Conservation (phyloP, 2,888 invertebrate genomes). For the Rhorus exstirpatorius region DNA sequence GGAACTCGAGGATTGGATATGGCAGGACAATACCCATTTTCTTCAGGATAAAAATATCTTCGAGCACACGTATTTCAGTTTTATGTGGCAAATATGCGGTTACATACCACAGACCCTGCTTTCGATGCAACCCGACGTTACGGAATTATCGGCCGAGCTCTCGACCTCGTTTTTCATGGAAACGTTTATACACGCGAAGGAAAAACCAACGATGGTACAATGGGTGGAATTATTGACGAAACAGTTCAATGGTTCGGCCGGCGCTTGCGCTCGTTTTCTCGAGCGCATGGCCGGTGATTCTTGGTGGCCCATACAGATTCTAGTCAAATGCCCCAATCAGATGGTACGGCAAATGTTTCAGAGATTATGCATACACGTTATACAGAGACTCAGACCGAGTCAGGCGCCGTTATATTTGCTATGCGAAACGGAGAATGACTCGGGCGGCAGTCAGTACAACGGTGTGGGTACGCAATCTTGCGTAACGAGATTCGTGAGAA, state of each 20-base stretch:
- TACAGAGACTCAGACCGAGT: slow-evolving; percentile 92
- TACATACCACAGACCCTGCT: slow-evolving; percentile 96
- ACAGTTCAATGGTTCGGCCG: slow-evolving; percentile 96
- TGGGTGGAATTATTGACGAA: slow-evolving; percentile 98
- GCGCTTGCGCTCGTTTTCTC: slow-evolving; percentile 96
- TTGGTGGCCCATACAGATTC: slow-evolving; percentile 97
- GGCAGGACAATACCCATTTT: slow-evolving; percentile 98
- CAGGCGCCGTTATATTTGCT: slow-evolving; percentile 90
- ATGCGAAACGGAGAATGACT: slow-evolving; percentile 88
- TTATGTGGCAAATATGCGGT: slow-evolving; percentile 98
- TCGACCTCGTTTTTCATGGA: slow-evolving; percentile 98
- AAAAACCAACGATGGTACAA: slow-evolving; percentile 98
- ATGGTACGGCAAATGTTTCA: slow-evolving; percentile 99
- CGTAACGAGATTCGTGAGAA: slow-evolving; percentile 96
- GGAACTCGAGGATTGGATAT: slow-evolving; percentile 97
- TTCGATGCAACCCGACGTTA: slow-evolving; percentile 92
- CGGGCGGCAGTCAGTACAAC: slow-evolving; percentile 79
- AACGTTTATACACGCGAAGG: slow-evolving; percentile 98
- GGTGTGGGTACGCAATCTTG: slow-evolving; percentile 92
- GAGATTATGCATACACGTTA: slow-evolving; percentile 97
- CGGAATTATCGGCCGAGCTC: slow-evolving; percentile 94
- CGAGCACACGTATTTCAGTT: slow-evolving; percentile 98
- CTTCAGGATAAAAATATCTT: slow-evolving; percentile 98
- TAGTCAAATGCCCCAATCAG: slow-evolving; percentile 98
- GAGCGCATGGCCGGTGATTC: slow-evolving; percentile 97